A percentile compares a stretch with the other conserved stretches of the same genome.
Conservation (phyloP, 2,888 invertebrate species). For the Phalera bucephala region DNA sequence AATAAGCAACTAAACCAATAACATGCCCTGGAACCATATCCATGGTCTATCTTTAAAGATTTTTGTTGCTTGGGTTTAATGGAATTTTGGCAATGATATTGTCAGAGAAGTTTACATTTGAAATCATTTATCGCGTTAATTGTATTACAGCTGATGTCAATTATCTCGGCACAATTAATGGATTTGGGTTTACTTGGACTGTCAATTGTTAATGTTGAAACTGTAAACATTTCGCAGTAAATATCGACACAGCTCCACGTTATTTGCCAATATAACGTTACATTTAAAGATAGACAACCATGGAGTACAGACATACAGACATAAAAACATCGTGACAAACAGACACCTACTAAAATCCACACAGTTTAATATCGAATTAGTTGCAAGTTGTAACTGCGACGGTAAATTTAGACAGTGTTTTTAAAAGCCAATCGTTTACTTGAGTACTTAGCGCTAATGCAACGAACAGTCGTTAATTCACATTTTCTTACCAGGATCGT, state of each 20-base stretch:
- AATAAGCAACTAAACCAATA: slow-evolving; percentile 56
- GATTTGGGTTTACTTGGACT: too few species aligned
- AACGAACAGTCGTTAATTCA: slow-evolving; percentile 46
- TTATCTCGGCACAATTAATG: too few species aligned
- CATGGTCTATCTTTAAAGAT: slow-evolving; percentile 42
- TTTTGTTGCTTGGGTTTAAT: not conserved
- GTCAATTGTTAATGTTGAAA: too few species aligned
- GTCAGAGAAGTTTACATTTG: too few species aligned
- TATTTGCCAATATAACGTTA: too few species aligned
- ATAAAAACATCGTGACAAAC: slow-evolving; percentile 20
- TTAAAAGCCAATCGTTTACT: slow-evolving; percentile 36
- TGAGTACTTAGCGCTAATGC: slow-evolving; percentile 41
- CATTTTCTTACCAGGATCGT: slow-evolving; percentile 76
- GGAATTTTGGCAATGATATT: too few species aligned
- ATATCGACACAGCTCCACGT: too few species aligned
- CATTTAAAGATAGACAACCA: slow-evolving; percentile 26
- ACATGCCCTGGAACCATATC: slow-evolving; percentile 51
- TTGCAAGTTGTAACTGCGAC: slow-evolving; percentile 36
- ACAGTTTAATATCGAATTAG: slow-evolving; percentile 42
- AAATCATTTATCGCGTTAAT: too few species aligned
- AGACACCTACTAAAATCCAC: slow-evolving; percentile 24
- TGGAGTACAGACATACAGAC: slow-evolving; percentile 31
- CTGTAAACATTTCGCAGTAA: too few species aligned
- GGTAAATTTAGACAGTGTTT: slow-evolving; percentile 10
- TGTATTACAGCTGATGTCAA: too few species aligned